Evolutionary conservation across 2,888 invertebrate genomes (phyloP).

Genomic region (Neoitamus cyanurus): DNA sequence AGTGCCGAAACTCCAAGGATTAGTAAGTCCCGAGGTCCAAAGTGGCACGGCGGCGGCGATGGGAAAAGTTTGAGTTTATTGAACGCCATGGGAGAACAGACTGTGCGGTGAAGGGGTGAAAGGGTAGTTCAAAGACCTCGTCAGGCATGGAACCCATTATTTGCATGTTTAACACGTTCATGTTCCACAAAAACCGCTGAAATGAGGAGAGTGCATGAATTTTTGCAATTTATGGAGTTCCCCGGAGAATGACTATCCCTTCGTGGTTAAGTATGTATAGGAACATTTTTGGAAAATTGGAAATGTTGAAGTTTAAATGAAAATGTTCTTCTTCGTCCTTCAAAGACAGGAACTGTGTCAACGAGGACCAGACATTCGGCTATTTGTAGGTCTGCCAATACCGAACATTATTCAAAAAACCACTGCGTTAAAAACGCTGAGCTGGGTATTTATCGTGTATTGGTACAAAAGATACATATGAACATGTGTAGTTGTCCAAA

Average conservation of each 20-base stretch:
- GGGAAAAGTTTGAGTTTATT: background rate
- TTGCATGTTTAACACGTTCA: conserved; percentile 11
- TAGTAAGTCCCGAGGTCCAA: background rate
- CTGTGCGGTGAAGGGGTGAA: background rate
- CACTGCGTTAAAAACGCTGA: no score
- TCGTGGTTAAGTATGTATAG: background rate
- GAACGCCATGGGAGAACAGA: background rate
- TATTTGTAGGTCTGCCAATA: no score
- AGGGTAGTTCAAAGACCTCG: background rate
- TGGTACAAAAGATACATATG: no score
- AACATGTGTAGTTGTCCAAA: no score
- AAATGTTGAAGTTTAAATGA: no score
- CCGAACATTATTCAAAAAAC: no score
- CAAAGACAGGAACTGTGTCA: no score
- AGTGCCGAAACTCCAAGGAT: background rate
- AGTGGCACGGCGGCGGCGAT: background rate
- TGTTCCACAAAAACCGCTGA: background rate
- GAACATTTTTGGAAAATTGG: background rate
- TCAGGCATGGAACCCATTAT: background rate
- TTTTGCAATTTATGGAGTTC: background rate
- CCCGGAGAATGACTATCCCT: background rate
- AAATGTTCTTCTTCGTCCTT: no score
- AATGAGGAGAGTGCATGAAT: background rate
- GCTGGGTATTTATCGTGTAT: no score
- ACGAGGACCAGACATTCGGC: no score